phyloP scores from a whole-genome alignment of 2,113 vertebrate species.

The Lagopus muta region DNA sequence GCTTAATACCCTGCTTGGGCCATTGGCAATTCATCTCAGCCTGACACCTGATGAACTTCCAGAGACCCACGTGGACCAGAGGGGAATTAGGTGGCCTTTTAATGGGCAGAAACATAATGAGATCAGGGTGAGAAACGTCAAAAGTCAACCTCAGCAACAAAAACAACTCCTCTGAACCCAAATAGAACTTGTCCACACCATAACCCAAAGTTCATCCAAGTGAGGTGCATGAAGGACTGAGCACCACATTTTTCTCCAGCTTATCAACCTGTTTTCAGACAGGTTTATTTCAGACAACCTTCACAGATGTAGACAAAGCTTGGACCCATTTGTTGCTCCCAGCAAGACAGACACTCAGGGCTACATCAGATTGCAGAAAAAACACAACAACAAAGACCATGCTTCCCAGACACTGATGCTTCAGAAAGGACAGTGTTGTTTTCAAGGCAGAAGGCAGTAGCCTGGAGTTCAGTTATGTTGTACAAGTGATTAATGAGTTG shows the following conservation, averaged over 20 bases:
- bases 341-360: background rate
- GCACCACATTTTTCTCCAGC: background rate
- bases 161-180: background rate
- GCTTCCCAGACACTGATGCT: background rate
- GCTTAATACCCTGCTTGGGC: background rate
- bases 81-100: background rate
- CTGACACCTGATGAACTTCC: background rate
- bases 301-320: background rate
- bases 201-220: background rate
- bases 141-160: background rate
- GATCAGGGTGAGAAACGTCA: background rate
- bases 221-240: background rate
- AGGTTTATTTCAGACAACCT: conserved; percentile 24
- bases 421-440: background rate
- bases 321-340: background rate
- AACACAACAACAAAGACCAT: background rate
- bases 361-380: conserved; percentile 8
- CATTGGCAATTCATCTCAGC: background rate
- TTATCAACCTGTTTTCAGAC: too few species aligned
- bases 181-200: background rate
- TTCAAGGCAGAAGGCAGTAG: conserved; percentile 39
- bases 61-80: background rate
- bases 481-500: conserved; percentile 26
- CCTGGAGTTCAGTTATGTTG: conserved; percentile 50
- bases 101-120: background rate